Percentiles rank a stretch among this genome's conserved stretches.
Conservation (phyloP, 2,113 vertebrate genomes). For the Eptesicus fuscus region DNA sequence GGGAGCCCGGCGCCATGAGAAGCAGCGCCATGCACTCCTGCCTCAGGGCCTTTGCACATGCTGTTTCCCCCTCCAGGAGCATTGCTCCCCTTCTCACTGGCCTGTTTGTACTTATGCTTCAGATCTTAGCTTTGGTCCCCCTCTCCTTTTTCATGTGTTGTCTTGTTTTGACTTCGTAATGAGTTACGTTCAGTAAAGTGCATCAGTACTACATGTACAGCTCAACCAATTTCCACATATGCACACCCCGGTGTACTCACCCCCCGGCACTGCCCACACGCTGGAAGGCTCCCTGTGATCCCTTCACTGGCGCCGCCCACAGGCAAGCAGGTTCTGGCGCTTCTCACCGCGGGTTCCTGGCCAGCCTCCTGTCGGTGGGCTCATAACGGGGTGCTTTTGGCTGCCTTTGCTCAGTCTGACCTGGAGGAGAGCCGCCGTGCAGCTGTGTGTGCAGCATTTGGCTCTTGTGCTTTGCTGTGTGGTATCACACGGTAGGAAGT, state of each 20-base stretch:
- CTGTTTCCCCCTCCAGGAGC: background rate
- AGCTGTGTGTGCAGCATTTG: accelerated
- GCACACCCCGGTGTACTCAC: accelerated
- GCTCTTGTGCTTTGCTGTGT: background rate
- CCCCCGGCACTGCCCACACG: background rate
- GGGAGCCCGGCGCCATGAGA: background rate
- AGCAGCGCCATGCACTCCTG: accelerated
- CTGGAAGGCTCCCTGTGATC: background rate
- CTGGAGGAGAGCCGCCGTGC: accelerated
- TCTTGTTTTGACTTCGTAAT: background rate
- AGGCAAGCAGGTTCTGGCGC: background rate
- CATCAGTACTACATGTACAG: background rate
- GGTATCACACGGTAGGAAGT: too few relatives aligned
- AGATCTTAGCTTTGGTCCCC: background rate
- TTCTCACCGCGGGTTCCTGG: background rate
- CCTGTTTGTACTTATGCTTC: background rate
- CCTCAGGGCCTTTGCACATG: background rate
- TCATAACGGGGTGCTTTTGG: accelerated
- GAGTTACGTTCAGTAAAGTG: background rate
- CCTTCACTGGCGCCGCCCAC: background rate
- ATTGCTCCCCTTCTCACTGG: accelerated
- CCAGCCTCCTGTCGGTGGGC: background rate
- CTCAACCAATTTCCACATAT: background rate
- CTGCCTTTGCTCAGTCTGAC: background rate
- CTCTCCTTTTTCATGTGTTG: background rate